Conservation (phyloP, 2,888 invertebrate species). For the Cecidostiba fungosa region DNA sequence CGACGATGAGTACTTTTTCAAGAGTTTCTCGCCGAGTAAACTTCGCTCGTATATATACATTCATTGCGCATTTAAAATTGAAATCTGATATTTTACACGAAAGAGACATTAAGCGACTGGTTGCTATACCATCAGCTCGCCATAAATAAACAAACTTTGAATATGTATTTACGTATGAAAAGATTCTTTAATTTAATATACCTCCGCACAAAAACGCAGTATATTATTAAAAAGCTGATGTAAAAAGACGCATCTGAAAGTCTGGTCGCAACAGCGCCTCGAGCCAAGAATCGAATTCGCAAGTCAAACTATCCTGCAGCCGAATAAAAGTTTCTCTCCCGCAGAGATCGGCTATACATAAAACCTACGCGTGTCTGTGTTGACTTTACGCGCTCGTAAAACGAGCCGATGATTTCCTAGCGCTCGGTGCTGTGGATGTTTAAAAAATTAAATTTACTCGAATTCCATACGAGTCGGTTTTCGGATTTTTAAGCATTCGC, state of each 20-base stretch:
- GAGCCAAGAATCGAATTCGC: constrained; percentile 42
- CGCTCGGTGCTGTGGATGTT: neutral
- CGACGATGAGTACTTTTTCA: neutral
- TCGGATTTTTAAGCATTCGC: neutral
- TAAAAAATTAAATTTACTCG: neutral
- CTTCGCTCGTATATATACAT: neutral
- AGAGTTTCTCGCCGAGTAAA: neutral
- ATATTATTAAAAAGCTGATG: neutral
- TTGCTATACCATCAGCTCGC: too few relatives aligned
- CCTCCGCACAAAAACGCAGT: neutral
- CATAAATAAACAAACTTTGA: too few relatives aligned
- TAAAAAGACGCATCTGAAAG: neutral
- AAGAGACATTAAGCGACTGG: neutral
- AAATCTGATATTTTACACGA: constrained; percentile 20
- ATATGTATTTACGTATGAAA: neutral
- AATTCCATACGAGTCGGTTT: neutral
- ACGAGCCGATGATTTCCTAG: constrained; percentile 30
- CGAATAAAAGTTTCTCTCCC: constrained; percentile 36
- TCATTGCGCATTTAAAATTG: constrained; percentile 17
- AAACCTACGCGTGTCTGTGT: constrained; percentile 18
- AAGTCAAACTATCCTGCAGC: neutral
- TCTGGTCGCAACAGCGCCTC: neutral
- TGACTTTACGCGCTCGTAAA: constrained; percentile 52
- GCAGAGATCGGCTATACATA: constrained; percentile 29
- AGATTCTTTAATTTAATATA: too few relatives aligned